Conservation (phyloP, 1,140 invertebrate species). For the Orussus abietinus region DNA sequence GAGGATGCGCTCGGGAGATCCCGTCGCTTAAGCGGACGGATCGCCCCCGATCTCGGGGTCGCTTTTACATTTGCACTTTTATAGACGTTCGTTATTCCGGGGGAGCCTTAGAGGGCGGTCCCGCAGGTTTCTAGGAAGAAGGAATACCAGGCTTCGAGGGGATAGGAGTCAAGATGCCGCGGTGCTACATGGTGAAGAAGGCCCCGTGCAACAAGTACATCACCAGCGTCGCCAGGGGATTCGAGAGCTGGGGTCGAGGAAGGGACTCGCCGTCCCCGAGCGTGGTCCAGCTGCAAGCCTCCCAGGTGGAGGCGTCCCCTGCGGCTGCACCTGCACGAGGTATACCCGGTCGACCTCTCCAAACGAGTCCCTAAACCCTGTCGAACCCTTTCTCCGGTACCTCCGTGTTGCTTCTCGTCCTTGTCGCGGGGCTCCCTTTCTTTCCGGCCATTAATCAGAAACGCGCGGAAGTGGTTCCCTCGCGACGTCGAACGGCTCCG, state of each 20-base stretch:
- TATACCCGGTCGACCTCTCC: constrained; percentile 12
- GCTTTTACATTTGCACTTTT: no score
- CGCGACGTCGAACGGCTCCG: no score
- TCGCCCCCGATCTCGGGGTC: no score
- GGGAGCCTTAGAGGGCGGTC: not conserved
- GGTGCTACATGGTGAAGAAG: constrained; percentile 59
- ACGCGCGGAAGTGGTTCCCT: no score
- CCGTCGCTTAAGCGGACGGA: no score
- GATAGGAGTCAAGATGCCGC: constrained; percentile 46
- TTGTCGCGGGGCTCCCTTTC: no score
- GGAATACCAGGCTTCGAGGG: not conserved
- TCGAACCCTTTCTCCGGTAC: no score
- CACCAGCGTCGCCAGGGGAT: constrained; percentile 43
- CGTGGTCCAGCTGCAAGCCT: constrained; percentile 22
- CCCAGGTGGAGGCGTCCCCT: constrained; percentile 22
- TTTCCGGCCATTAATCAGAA: no score
- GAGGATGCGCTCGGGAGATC: no score
- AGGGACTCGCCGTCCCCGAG: constrained; percentile 36
- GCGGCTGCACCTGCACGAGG: constrained; percentile 30
- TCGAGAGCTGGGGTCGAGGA: constrained; percentile 44
- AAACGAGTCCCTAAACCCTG: not conserved
- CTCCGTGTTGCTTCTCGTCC: no score
- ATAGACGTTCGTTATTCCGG: no score
- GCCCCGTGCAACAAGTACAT: constrained; percentile 56
- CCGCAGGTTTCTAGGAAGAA: not conserved